Base-by-base conservation (phyloP, 2,888 invertebrate genomes). In the Trisateles emortualis region DNA sequence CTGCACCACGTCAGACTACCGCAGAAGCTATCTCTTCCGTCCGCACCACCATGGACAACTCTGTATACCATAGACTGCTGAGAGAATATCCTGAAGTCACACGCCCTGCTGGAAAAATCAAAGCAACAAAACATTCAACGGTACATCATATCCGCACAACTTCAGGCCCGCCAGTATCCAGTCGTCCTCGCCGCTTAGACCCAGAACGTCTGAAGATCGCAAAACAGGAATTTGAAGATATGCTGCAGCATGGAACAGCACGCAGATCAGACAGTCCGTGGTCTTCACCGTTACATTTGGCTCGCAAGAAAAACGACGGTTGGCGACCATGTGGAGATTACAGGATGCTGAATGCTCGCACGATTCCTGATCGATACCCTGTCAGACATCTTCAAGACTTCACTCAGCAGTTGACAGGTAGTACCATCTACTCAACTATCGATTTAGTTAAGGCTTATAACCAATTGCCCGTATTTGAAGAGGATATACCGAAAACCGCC, bases 181-280 rank as follows among this genome's bases (percentile, higher is more conserved):
- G 60, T 30, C 32, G 52, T 9, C 78, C 81, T 0, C 68, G 79
- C 1, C 67, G 78, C 0, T 48, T 81, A 1, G 75, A 73, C 3
- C 79, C 79, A 0, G 73, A 77, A 13, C 62, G 64, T 22, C 45
- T 77, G 0, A 62, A 63, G 22, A 69, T 73, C 1, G 79, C 80
- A 0, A 65, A 72, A 26, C 10, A 47, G 1, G 77, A 81, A 19
- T 80, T 83, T 33, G 56, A 78, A 0, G 52, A 26, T 0, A 78
- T 80, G 77, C 26, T 75, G 22, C 16, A 16, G 0, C 50, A 24
- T 40, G 72, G 72, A 16, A 71, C 63, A 1, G 68, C 68, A 1
- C 41, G 53, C 9, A 17, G 9, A 19, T 39, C 46, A 9, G n/a
- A n/a, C n/a, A n/a, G n/a, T n/a, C n/a, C n/a, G n/a, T n/a, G n/a